These are phyloP conservation scores for Brevimyrus niger DNA, from an alignment of 2,113 vertebrate genomes.

Conservation along the genomic window DNA sequence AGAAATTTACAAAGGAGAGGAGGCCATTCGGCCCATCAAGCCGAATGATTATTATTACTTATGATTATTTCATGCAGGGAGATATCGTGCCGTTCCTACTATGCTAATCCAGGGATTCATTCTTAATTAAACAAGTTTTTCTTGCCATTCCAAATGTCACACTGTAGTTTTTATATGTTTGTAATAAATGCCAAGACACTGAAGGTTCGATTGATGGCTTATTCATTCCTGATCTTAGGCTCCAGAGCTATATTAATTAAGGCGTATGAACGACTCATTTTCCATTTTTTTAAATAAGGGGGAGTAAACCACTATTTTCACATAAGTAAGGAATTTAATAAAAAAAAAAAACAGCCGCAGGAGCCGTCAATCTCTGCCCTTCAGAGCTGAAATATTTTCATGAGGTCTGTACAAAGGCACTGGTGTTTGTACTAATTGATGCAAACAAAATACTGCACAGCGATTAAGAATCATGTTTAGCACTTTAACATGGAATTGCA, in stretches of 20 bases:
- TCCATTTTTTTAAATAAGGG: background rate
- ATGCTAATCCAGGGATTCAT: background rate
- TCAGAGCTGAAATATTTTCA: background rate
- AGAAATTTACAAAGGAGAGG: no score
- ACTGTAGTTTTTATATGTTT: background rate
- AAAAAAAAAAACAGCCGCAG: background rate
- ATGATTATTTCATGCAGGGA: background rate
- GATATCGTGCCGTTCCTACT: background rate
- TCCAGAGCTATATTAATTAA: background rate
- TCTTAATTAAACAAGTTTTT: background rate
- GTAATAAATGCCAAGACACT: background rate
- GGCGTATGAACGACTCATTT: background rate
- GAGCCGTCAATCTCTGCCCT: background rate
- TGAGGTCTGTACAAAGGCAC: background rate
- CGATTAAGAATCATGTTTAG: background rate
- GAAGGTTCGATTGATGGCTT: background rate
- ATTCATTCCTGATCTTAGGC: background rate
- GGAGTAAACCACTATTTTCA: background rate
- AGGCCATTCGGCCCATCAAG: no score
- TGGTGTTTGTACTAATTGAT: background rate
- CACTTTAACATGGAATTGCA: background rate
- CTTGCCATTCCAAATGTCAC: background rate
- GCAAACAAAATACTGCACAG: background rate
- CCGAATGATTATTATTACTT: no score
- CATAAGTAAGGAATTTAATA: background rate